Evolutionary conservation across 2,888 invertebrate genomes (phyloP), one percentile per base, ranked within the genome.

Genomic region (Megastigmus dorsalis): DNA sequence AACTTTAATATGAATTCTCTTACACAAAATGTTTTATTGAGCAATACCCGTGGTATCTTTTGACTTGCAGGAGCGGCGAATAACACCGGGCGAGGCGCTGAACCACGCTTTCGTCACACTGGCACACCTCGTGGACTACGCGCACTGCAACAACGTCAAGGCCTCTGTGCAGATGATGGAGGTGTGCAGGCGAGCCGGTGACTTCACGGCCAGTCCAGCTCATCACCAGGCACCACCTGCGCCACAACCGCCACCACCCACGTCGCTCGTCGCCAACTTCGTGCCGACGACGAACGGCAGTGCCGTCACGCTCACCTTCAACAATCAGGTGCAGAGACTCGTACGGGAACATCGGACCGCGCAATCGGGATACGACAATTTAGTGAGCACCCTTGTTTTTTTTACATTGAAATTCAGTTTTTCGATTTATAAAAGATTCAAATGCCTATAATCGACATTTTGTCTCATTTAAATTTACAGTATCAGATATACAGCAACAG

Each of bases 141-240:
- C 97, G 13, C 97, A 98, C 87, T 97, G 97, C 88, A 96, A 96
- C 89, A 97, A 97, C 89, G 97, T 98, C 26, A 98, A 98, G 89
- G 96, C 97, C 23, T 97, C 97, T 84, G 97, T 98, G 18, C 97
- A 97, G 88, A 97, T 98, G 95, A 98, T 98, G 98, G 98, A 98
- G 90, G 92, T 93, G 54, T 84, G 77, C 80, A 90, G 91, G 88
- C 90, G 80, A 88, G 91, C 87, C 85, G 91, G 76, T 85, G 92
- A 71, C 88, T 91, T 60, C 63, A 87, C 85, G 30, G 84, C 84
- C 33, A 87, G 86, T 75, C 86, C 88, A 28, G 85, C 89, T 36
- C 90, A 91, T 84, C 91, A 91, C 83, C 91, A 91, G 83, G 89
- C 89, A 45, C 89, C 90, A 50, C 90, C 86, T 62, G 88, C 86